Base-by-base conservation (phyloP, 2,888 invertebrate species). In the Schrankia costaestrigalis region DNA sequence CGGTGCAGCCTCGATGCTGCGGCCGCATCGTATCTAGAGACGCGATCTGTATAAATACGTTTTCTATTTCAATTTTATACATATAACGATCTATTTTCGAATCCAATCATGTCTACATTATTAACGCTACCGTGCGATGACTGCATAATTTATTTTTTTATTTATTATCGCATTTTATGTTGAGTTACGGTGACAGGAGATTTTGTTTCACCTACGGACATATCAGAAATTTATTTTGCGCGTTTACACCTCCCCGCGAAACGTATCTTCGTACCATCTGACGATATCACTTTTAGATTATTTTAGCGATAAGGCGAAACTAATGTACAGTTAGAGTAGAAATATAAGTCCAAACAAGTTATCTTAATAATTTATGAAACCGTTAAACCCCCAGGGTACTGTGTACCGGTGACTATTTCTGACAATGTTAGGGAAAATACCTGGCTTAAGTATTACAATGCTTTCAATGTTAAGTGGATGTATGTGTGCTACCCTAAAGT, bases 241-340 rank as follows among this genome's bases (percentile, higher is more conserved):
- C 80, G 78, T 71, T 71, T 63, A 67, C 64, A 63, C 49, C 70
- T 55, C 54, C 61, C 69, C 77, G 75, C 74, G 74, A 34, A 73
- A 74, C 40, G 37, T 58, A 65, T 66, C 67, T 59, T 63, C 67
- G 63, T 71, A 73, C 69, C 77, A 77, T 79, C 79, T 75, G 79
- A 81, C 71, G 78, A 85, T 85, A 85, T 86, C 83, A 83, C 71
- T 78, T 78, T 75, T 86, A 88, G 87, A 85, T 88, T 88, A 87
- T 86, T 87, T 88, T 89, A 89, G 89, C 81, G 63, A 83, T 89
- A 89, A 89, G 88, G 89, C 89, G 89, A 87, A 88, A 88, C 87
- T 89, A 88, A 88, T 89, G 88, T 89, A 88, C 89, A 89, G 89
- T 89, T 89, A 89, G 85, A 87, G 82, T 89, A 89, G 88, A 86